phyloP scores from a whole-genome alignment of 2,797 vertebrate species.

The Myiotriccus ornatus region DNA sequence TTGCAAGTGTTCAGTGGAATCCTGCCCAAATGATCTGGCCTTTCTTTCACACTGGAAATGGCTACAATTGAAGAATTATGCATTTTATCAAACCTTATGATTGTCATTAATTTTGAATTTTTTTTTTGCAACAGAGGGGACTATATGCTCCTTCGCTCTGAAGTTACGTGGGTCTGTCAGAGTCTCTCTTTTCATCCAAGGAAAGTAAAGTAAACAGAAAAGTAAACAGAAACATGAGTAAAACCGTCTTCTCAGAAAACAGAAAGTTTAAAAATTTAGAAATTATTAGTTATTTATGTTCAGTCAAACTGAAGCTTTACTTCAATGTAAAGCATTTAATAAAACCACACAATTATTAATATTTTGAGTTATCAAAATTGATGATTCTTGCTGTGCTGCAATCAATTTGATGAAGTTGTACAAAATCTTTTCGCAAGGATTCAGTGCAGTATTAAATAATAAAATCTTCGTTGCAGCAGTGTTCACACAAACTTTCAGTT shows the following conservation, averaged over 20 bases:
- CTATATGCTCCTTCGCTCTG: neutral
- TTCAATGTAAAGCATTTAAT: neutral
- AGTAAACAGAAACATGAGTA: neutral
- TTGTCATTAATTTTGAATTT: neutral
- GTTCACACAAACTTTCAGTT: slow-evolving; percentile 32
- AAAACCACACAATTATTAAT: neutral
- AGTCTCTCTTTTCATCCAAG: neutral
- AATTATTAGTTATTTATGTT: neutral
- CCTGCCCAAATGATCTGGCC: neutral
- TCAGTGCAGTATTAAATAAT: neutral
- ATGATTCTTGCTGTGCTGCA: neutral
- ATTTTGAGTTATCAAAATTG: neutral
- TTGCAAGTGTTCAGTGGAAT: neutral
- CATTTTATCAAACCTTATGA: neutral
- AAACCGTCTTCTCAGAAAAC: neutral
- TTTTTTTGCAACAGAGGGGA: neutral
- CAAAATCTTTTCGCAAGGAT: neutral
- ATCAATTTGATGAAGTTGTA: neutral
- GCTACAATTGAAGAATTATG: neutral
- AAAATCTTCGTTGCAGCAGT: neutral
- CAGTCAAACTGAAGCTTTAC: neutral
- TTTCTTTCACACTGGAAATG: neutral
- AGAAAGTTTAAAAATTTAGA: neutral
- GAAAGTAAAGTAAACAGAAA: neutral
- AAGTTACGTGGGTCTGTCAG: neutral